Evolutionary conservation across 2,888 invertebrate genomes (phyloP).

Genomic region (Pollenia labialis): DNA sequence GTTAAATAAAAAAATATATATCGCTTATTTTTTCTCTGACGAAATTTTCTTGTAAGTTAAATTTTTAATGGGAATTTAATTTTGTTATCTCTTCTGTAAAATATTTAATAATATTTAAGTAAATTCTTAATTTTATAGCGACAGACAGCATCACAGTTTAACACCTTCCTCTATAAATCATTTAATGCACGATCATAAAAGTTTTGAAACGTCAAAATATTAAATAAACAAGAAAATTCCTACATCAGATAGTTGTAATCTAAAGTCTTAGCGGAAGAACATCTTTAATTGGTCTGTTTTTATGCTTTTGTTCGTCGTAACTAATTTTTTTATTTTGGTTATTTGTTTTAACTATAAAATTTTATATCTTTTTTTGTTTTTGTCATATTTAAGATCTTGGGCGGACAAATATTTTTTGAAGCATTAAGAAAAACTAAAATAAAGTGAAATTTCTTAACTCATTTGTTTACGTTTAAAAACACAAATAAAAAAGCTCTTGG

Average conservation of each 20-base stretch:
- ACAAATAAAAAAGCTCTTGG: not conserved
- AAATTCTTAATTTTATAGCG: not conserved
- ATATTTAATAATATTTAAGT: no score
- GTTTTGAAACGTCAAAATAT: not conserved
- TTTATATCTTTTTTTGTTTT: not conserved
- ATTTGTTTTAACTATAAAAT: not conserved
- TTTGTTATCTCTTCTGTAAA: no score
- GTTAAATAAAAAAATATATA: no score
- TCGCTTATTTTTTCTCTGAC: no score
- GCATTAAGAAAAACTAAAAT: no score
- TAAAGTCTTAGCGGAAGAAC: no score
- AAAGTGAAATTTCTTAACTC: not conserved
- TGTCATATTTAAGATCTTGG: not conserved
- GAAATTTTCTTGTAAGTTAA: no score
- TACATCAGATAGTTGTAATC: no score
- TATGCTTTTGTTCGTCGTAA: not conserved
- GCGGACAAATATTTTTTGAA: not conserved
- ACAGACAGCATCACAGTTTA: not conserved
- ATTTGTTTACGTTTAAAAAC: not conserved
- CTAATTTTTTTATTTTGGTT: not conserved
- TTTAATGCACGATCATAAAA: slow-evolving; percentile 8
- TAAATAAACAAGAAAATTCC: no score
- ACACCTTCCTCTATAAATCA: slow-evolving; percentile 18
- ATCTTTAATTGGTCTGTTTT: slow-evolving; percentile 10
- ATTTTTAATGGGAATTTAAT: no score